A percentile compares a stretch with the other conserved stretches of the same genome.
These are phyloP conservation scores for Trichogramma pretiosum DNA, from an alignment of 1,140 invertebrate genomes.

Conservation along the genomic window DNA sequence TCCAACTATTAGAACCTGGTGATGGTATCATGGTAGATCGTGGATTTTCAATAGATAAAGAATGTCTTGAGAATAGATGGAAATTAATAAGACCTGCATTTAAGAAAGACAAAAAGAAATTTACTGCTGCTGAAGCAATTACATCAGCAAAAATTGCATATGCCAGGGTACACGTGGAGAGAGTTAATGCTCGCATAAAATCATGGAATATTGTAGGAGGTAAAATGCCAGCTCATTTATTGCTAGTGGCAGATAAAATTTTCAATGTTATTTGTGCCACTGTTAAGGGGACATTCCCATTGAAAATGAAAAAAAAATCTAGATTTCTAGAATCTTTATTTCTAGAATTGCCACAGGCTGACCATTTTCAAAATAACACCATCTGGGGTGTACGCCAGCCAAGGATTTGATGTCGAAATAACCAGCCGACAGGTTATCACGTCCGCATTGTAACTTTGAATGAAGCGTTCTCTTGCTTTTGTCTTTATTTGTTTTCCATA, in stretches of 20 bases:
- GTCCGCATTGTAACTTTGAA: no score
- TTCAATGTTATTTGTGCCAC: no score
- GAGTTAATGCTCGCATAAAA: constrained; percentile 28
- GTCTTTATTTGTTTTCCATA: no score
- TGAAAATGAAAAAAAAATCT: no score
- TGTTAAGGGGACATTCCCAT: no score
- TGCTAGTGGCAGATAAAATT: constrained; percentile 10
- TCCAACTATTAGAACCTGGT: constrained; percentile 8
- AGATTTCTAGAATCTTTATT: no score
- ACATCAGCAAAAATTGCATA: constrained; percentile 26
- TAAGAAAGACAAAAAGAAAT: constrained; percentile 11
- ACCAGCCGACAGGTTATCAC: no score
- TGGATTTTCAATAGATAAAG: constrained; percentile 23
- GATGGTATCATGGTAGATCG: constrained; percentile 20
- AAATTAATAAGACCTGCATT: constrained; percentile 20
- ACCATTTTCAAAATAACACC: no score
- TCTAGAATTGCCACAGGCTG: no score
- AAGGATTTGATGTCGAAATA: no score
- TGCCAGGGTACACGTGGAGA: constrained; percentile 17
- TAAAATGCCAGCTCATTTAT: constrained; percentile 17
- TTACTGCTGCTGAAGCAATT: constrained; percentile 22
- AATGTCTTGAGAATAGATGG: constrained; percentile 13
- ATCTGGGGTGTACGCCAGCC: no score
- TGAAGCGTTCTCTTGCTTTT: no score
- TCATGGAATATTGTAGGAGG: constrained; percentile 23